Percentiles rank a stretch among this genome's conserved stretches.
Evolutionary conservation across 2,888 invertebrate genomes (phyloP).

Genomic region (Cephus rjabovi): DNA sequence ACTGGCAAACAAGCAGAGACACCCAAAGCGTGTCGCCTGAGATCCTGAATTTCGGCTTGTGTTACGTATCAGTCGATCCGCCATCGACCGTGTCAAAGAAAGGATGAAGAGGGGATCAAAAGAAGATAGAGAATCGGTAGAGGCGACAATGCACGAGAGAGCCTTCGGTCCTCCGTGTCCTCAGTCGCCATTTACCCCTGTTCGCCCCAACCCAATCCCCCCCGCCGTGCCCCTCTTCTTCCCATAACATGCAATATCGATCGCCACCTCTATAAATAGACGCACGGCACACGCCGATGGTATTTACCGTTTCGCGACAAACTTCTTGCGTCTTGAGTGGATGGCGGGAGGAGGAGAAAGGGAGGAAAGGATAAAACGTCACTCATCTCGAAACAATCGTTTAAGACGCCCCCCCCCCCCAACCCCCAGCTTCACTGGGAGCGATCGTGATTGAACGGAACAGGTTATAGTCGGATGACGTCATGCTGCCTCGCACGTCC

Average conservation of each 20-base stretch:
- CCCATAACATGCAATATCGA: conserved; percentile 46
- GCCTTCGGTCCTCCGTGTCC: conserved; percentile 19
- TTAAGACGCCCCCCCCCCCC: background rate
- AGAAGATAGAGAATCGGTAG: conserved; percentile 30
- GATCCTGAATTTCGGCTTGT: background rate
- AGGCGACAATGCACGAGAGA: conserved; percentile 39
- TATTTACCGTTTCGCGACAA: conserved; percentile 53
- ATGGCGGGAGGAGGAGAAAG: background rate
- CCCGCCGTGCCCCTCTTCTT: conserved; percentile 15
- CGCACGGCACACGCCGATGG: conserved; percentile 37
- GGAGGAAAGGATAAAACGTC: background rate
- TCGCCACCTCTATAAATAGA: conserved; percentile 54
- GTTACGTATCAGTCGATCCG: background rate
- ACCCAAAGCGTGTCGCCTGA: background rate
- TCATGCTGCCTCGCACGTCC: too few relatives aligned
- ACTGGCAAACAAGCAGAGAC: background rate
- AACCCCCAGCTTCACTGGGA: too few relatives aligned
- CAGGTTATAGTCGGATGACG: too few relatives aligned
- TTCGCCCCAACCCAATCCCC: conserved; percentile 1
- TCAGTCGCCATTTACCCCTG: conserved; percentile 19
- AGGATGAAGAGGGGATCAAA: background rate
- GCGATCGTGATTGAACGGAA: too few relatives aligned
- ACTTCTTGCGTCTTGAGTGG: conserved; percentile 30
- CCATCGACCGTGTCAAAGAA: background rate
- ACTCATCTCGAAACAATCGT: conserved; percentile 15